These are phyloP conservation scores for Drosophila sechellia DNA, from an alignment of 1,140 invertebrate species.

Conservation along the genomic window DNA sequence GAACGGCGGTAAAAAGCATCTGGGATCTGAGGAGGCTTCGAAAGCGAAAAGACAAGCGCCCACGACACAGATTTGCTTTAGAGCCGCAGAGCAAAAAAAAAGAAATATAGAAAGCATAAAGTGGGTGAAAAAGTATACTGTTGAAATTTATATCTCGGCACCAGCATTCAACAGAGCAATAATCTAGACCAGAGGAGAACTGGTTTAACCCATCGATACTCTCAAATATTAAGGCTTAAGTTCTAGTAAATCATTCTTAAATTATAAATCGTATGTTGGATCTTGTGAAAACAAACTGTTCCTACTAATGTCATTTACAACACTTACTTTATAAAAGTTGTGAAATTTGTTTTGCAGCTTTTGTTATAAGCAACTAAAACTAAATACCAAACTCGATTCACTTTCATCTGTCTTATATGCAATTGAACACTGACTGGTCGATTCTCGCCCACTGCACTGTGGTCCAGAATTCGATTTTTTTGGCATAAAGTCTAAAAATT, in stretches of 20 bases:
- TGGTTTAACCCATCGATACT: slow-evolving; percentile 13
- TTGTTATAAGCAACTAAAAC: too few species aligned
- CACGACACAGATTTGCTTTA: slow-evolving; percentile 56
- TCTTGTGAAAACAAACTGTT: too few species aligned
- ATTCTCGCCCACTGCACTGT: slow-evolving; percentile 6
- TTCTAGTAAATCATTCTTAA: too few species aligned
- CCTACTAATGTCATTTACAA: too few species aligned
- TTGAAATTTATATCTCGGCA: slow-evolving; percentile 61
- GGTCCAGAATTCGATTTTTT: too few species aligned
- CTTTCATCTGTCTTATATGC: background rate
- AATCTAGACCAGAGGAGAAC: slow-evolving; percentile 16
- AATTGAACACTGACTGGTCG: background rate
- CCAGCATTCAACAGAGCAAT: slow-evolving; percentile 39
- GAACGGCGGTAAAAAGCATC: slow-evolving; percentile 26
- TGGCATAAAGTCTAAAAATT: too few species aligned
- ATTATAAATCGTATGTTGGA: too few species aligned
- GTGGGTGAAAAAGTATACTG: slow-evolving; percentile 39
- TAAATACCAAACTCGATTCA: background rate
- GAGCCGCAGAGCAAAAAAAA: slow-evolving; percentile 15
- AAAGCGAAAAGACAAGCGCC: slow-evolving; percentile 62
- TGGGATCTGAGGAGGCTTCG: slow-evolving; percentile 23
- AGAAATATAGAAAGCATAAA: slow-evolving; percentile 22
- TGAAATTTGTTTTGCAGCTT: too few species aligned
- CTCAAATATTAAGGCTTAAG: too few species aligned
- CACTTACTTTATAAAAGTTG: too few species aligned